Evolutionary conservation across 2,797 vertebrate species (phyloP).

Genomic region (Chrysolophus pictus): DNA sequence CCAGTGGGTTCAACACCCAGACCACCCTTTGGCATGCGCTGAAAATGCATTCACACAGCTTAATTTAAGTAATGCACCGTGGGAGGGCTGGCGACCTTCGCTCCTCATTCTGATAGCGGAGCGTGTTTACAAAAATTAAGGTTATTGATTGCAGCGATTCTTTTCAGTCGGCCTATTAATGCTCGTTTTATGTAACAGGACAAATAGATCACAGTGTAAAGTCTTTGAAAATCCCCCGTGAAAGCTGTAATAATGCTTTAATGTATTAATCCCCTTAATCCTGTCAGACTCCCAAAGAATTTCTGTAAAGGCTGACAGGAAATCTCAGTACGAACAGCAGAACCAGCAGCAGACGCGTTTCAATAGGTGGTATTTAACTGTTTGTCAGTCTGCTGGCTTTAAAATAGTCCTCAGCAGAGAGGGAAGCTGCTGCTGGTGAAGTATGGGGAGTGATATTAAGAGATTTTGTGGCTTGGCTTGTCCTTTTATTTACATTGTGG

Average conservation of each 20-base stretch:
- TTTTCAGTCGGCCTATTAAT: constrained; percentile 73
- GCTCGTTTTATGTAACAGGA: constrained; percentile 76
- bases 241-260: constrained; percentile 82
- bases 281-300: constrained; percentile 80
- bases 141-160: constrained; percentile 73
- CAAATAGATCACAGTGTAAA: constrained; percentile 80
- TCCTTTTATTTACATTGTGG: neutral
- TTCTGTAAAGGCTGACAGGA: constrained; percentile 72
- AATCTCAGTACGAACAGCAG: constrained; percentile 48
- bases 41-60: constrained; percentile 24
- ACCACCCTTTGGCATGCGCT: neutral
- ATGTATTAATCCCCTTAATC: constrained; percentile 84
- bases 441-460: neutral
- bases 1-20: neutral
- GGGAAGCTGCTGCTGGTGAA: neutral
- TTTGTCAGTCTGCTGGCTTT: neutral
- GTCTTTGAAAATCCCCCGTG: constrained; percentile 80
- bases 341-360: neutral
- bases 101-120: constrained; percentile 25
- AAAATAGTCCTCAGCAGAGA: neutral
- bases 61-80: neutral
- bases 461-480: neutral
- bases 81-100: constrained; percentile 56
- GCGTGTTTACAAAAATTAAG: constrained; percentile 74
- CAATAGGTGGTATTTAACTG: constrained; percentile 31